phyloP scores from a whole-genome alignment of 2,797 vertebrate species.

The Hyperoplus lanceolatus region DNA sequence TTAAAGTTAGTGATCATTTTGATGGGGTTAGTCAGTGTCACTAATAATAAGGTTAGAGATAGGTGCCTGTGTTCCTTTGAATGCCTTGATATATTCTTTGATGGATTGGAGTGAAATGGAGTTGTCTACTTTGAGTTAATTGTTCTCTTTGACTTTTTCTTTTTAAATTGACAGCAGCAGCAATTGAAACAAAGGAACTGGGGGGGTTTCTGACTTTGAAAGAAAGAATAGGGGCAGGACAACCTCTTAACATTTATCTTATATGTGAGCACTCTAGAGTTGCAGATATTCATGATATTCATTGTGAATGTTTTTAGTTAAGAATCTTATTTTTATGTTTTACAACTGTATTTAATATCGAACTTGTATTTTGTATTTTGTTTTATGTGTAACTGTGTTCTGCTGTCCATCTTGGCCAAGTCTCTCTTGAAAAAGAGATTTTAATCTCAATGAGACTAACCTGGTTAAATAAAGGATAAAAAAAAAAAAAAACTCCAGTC shows the following conservation, averaged over 20 bases:
- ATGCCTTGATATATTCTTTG: neutral
- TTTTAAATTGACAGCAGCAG: neutral
- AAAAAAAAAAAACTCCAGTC: neutral
- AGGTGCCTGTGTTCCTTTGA: neutral
- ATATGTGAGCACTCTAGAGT: neutral
- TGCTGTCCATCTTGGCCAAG: too few relatives aligned
- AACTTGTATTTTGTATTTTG: too few relatives aligned
- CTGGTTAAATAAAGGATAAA: too few relatives aligned
- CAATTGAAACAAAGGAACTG: neutral
- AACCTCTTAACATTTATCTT: neutral
- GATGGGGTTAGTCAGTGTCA: neutral
- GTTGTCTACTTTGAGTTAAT: neutral
- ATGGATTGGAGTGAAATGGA: neutral
- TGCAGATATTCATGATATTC: neutral
- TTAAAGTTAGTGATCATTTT: neutral
- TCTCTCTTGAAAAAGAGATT: too few relatives aligned
- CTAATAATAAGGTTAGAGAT: neutral
- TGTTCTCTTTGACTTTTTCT: neutral
- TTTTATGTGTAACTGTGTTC: too few relatives aligned
- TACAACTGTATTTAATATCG: too few relatives aligned
- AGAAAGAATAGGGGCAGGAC: neutral
- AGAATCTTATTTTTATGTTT: too few relatives aligned
- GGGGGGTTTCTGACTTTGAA: neutral
- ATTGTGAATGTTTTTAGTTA: too few relatives aligned
- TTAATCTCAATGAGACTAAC: too few relatives aligned